These are phyloP conservation scores for Ceratothoa steindachneri DNA, from an alignment of 2,888 invertebrate genomes.

Conservation along the genomic window DNA sequence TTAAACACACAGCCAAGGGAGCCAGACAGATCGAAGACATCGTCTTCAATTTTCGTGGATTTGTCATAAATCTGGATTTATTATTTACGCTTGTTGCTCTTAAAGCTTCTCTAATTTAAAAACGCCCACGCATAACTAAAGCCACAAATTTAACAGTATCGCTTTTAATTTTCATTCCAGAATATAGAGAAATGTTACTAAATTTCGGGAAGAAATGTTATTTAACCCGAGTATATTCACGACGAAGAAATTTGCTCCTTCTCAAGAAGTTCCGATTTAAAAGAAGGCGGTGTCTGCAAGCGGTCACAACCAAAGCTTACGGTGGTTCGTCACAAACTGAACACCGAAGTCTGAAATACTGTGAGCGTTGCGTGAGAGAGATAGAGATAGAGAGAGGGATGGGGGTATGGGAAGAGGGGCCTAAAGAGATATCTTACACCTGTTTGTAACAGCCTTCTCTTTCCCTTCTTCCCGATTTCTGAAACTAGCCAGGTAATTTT, in stretches of 20 bases:
- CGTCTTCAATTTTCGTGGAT: not conserved
- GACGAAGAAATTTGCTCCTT: no score
- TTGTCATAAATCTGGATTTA: not conserved
- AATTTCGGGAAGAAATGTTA: no score
- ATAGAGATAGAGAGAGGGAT: no score
- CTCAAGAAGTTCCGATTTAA: not conserved
- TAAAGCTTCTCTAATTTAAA: no score
- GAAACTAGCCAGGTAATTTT: not conserved
- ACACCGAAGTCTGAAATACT: not conserved
- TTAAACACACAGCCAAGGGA: not conserved
- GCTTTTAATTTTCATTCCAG: no score
- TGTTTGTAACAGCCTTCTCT: not conserved
- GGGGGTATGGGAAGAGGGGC: no score
- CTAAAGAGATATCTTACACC: no score
- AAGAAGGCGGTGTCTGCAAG: not conserved
- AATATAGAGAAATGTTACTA: no score
- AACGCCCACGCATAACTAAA: no score
- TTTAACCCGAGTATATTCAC: no score
- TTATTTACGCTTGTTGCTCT: not conserved
- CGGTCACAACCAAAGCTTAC: not conserved
- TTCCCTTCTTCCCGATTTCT: not conserved
- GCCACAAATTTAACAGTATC: no score
- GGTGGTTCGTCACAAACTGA: constrained; percentile 1
- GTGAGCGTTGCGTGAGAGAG: not conserved
- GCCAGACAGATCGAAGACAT: no score